phyloP scores from a whole-genome alignment of 2,113 vertebrate species.

The Albula glossodonta region DNA sequence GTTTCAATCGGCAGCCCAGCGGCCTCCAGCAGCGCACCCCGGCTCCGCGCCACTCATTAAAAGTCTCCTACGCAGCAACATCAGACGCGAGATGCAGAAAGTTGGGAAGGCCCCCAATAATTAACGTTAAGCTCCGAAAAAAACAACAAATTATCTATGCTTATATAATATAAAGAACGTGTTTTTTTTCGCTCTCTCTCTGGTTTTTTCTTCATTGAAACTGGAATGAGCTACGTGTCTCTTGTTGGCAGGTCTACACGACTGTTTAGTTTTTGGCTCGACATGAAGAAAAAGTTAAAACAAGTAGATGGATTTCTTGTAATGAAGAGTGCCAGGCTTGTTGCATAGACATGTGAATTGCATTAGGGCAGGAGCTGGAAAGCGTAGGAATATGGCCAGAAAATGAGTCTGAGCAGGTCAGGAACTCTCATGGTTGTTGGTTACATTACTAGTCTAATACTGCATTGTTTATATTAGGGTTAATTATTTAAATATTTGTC shows the following conservation, averaged over 20 bases:
- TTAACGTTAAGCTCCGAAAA: slow-evolving; percentile 57
- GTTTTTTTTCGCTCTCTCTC: background rate
- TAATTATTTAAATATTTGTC: too few species aligned
- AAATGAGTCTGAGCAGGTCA: slow-evolving; percentile 39
- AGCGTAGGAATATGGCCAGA: slow-evolving; percentile 53
- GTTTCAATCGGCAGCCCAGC: background rate
- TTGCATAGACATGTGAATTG: slow-evolving; percentile 64
- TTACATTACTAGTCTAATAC: too few species aligned
- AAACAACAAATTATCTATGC: slow-evolving; percentile 34
- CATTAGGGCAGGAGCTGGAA: slow-evolving; percentile 52
- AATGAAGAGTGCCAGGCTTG: slow-evolving; percentile 54
- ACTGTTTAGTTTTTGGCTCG: slow-evolving; percentile 58
- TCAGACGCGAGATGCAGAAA: slow-evolving; percentile 43
- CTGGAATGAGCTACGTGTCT: slow-evolving; percentile 47
- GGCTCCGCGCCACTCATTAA: slow-evolving; percentile 42
- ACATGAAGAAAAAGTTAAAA: slow-evolving; percentile 57
- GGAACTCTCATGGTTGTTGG: too few species aligned
- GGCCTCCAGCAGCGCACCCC: background rate
- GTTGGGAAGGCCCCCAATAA: slow-evolving; percentile 43
- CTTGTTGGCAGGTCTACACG: slow-evolving; percentile 59
- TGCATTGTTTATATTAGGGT: too few species aligned
- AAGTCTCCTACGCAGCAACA: slow-evolving; percentile 41
- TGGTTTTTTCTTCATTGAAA: background rate
- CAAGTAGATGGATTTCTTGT: slow-evolving; percentile 67
- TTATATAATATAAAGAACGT: background rate